Conservation (phyloP, 2,888 invertebrate genomes). For the Oscheius sp. region DNA sequence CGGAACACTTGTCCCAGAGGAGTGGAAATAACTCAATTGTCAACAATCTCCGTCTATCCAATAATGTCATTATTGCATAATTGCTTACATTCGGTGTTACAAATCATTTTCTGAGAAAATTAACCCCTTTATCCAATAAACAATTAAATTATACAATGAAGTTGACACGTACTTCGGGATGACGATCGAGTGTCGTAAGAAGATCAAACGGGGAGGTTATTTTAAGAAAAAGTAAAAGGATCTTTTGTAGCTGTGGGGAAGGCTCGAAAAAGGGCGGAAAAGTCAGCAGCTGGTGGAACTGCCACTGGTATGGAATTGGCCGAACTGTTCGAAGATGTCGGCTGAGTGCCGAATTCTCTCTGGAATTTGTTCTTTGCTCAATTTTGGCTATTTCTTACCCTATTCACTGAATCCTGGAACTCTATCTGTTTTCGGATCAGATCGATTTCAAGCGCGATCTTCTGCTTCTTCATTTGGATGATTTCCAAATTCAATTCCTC, state of each 20-base stretch:
- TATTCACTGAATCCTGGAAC: not conserved
- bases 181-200: not conserved
- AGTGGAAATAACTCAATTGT: not conserved
- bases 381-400: not conserved
- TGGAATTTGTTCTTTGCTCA: not conserved
- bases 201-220: not conserved
- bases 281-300: not conserved
- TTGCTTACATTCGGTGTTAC: not conserved
- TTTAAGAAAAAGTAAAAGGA: not conserved
- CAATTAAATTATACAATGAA: not conserved
- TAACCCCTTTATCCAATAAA: not conserved
- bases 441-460: slow-evolving; percentile 15
- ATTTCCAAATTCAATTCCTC: not conserved
- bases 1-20: not conserved
- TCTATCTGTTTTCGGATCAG: slow-evolving; percentile 14
- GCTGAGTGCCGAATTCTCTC: slow-evolving; percentile 2
- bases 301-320: slow-evolving; percentile 3
- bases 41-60: not conserved
- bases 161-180: slow-evolving; percentile 11
- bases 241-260: not conserved
- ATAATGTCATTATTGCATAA: not conserved
- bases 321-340: slow-evolving; percentile 14
- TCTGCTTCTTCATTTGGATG: not conserved
- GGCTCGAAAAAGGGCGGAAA: slow-evolving; percentile 13
- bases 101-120: not conserved